Evolutionary conservation across 1,140 invertebrate genomes (phyloP), one percentile per base, ranked within the genome.

Genomic region (Aphelenchoides besseyi): DNA sequence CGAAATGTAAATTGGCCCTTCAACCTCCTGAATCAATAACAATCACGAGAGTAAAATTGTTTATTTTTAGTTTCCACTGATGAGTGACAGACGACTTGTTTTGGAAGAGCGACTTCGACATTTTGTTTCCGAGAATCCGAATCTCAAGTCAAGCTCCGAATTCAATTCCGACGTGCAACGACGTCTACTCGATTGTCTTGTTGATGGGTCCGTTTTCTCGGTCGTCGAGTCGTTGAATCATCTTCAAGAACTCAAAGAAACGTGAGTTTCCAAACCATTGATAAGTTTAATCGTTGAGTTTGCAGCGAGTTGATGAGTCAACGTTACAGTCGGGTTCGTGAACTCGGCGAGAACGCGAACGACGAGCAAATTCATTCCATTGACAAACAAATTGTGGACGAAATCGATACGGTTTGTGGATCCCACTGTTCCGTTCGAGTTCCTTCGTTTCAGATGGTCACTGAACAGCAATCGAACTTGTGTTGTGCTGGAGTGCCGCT

Each of bases 211-310:
- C 1, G 63, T 66, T 18, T 53, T 18, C 3, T 33, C 32, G 30
- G 63, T 66, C 12, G 63, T 66, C 26, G n/a, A 33, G 1, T 66
- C 63, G 3, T 53, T 66, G 36, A 37, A 16, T 2, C 63, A 66
- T 35, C 30, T 66, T 16, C 63, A 66, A 8, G 63, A 66, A 37
- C 36, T 66, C 32, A 66, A 37, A 66, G 63, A 66, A 53, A 66
- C 63, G 63, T 66, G 36, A 66, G 26, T 41, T 41, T 66, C 30
- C n/a, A n/a, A 16, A 26, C 29, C 29, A 28, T 59, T 59, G 23
- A 16, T 12, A 59, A 16, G 18, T 59, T 16, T 59, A 26, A 59
- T 66, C 30, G 23, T 66, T 66, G 1, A 16, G n/a, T 37, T 66
- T 66, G 1, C 30, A 66, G 63, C n/a, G 36, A 66, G 48, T 33